Base-by-base conservation (phyloP, 2,888 invertebrate genomes). In the Eristalinus sepulchralis region DNA sequence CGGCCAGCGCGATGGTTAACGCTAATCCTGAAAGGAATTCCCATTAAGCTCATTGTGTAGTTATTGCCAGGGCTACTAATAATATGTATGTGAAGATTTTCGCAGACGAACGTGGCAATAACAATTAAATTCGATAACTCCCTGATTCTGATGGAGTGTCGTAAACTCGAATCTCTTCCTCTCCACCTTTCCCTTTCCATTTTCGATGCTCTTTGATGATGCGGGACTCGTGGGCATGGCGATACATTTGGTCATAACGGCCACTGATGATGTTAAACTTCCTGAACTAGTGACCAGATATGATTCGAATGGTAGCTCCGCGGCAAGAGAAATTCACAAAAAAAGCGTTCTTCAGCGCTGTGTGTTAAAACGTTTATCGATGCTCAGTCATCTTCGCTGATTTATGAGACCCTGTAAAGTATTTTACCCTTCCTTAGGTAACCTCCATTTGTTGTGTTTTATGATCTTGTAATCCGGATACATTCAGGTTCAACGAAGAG, bases 21-120 rank as follows among this genome's bases (percentile, higher is more conserved):
- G 63, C 33, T 73, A 73, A 73, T 73, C 73, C 73, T 63, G 53
- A 24, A n/a, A 73, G 63, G 62, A 73, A 63, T 73, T 73, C 34
- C 55, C 36, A 73, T 73, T 73, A 53, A 63, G 17, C 33, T 63
- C 33, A 63, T 73, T 73, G 33, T 57, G 63, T 55, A 33, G 33
- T 63, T 73, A 63, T 73, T 63, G 55, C 55, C 34, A 3, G 62
- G 17, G 34, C 72, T 22, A 31, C 72, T 55, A 53, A 20, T 33
- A 53, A 22, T 33, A 53, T 11, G 33, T 33, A 53, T 11, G 33
- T n/a, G 24, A 24, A 13, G 31, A 55, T 73, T 60, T 53, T 34
- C 27, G 62, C 73, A 73, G 63, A 55, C 55, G 13, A 63, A 63
- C 63, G n/a, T 63, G 63, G 63, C 63, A 17, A 24, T n/a, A 60